Conservation (phyloP, 2,797 vertebrate species). For the Catostomus latipinnis region DNA sequence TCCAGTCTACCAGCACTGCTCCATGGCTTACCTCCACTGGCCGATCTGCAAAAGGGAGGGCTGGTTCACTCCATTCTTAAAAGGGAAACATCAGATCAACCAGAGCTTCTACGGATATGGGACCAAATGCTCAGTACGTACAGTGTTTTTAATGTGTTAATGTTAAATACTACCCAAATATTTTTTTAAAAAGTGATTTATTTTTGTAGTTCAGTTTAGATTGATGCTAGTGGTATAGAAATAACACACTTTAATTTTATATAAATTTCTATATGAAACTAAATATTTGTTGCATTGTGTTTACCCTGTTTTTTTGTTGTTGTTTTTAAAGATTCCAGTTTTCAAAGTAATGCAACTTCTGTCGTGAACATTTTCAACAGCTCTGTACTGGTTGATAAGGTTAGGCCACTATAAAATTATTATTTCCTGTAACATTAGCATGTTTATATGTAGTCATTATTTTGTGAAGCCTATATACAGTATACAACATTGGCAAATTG, state of each 20-base stretch:
- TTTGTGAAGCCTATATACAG: neutral
- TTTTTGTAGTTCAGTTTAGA: too few relatives aligned
- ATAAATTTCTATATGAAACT: neutral
- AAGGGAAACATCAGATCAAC: slow-evolving; percentile 42
- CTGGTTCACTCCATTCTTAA: slow-evolving; percentile 46
- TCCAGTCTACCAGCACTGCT: slow-evolving; percentile 54
- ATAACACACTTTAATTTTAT: too few relatives aligned
- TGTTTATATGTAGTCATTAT: neutral
- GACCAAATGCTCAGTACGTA: slow-evolving; percentile 69
- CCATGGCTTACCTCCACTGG: slow-evolving; percentile 23
- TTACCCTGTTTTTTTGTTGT: slow-evolving; percentile 7
- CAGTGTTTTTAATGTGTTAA: neutral
- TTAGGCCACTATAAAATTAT: slow-evolving; percentile 51
- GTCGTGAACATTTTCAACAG: slow-evolving; percentile 46
- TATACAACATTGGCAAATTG: neutral
- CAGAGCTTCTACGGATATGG: slow-evolving; percentile 57
- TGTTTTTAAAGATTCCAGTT: slow-evolving; percentile 59
- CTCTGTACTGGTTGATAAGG: slow-evolving; percentile 61
- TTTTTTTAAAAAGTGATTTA: too few relatives aligned
- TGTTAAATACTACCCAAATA: neutral
- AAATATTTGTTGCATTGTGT: neutral
- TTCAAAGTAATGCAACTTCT: slow-evolving; percentile 36
- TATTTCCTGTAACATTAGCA: neutral
- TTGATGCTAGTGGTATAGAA: too few relatives aligned
- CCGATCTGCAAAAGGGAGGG: slow-evolving; percentile 47